Conservation (phyloP, 2,797 vertebrate genomes). For the Miichthys miiuy region DNA sequence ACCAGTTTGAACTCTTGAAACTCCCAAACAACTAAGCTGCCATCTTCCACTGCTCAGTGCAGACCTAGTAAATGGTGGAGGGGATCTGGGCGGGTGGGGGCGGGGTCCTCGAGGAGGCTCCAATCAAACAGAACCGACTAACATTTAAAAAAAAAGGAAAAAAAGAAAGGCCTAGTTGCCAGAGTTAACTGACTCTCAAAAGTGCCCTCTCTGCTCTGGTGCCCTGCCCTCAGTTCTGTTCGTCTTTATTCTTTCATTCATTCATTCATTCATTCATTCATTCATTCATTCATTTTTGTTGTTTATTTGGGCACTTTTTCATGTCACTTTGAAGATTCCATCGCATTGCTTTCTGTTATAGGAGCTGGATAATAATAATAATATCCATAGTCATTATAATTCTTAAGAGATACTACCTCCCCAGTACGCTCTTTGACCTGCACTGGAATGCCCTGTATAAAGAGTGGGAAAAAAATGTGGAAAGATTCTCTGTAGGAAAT, state of each 20-base stretch:
- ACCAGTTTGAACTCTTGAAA: conserved; percentile 60
- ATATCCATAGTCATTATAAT: conserved; percentile 57
- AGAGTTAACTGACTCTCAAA: conserved; percentile 77
- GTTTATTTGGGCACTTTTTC: conserved; percentile 63
- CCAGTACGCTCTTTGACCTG: conserved; percentile 64
- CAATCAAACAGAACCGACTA: conserved; percentile 50
- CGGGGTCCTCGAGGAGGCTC: conserved; percentile 32
- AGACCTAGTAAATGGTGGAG: conserved; percentile 52
- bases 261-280: conserved; percentile 65
- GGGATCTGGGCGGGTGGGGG: neutral
- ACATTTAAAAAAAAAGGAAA: conserved; percentile 18
- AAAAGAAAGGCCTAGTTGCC: conserved; percentile 44
- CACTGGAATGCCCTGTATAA: conserved; percentile 77
- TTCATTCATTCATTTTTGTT: conserved; percentile 59
- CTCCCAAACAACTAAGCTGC: conserved; percentile 76
- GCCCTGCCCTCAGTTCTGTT: conserved; percentile 62
- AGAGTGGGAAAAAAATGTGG: conserved; percentile 26
- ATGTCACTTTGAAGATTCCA: conserved; percentile 51
- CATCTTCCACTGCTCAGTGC: conserved; percentile 78
- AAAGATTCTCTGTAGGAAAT: conserved; percentile 55
- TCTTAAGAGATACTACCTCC: conserved; percentile 59
- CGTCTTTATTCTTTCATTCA: conserved; percentile 65
- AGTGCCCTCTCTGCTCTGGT: conserved; percentile 84
- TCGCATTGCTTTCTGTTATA: conserved; percentile 77
- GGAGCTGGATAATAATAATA: conserved; percentile 69